Conservation (phyloP, 2,113 vertebrate species). For the Lophotis ruficrista region DNA sequence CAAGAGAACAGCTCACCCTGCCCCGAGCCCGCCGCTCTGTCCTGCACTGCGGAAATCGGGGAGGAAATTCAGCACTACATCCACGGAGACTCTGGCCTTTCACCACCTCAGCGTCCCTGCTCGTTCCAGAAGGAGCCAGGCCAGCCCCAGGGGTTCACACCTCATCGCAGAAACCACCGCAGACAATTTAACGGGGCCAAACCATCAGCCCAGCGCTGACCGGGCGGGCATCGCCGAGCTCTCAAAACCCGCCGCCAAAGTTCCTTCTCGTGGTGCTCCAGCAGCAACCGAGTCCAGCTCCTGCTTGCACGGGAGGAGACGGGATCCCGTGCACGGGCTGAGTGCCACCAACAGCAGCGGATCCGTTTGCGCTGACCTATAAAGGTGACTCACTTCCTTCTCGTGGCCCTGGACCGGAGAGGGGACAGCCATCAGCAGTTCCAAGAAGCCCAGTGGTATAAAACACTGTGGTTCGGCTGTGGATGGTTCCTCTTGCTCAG, state of each 20-base stretch:
- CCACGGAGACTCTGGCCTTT: background rate
- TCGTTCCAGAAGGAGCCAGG: background rate
- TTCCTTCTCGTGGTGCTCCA: background rate
- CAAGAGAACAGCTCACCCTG: background rate
- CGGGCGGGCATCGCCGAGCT: fast-evolving
- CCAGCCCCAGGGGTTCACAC: background rate
- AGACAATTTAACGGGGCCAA: background rate
- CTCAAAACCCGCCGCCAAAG: background rate
- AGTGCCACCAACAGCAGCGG: background rate
- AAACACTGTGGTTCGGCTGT: background rate
- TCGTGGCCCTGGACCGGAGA: background rate
- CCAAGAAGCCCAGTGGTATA: background rate
- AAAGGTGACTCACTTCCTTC: background rate
- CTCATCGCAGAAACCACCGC: background rate
- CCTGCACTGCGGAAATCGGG: fast-evolving
- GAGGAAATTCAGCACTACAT: background rate
- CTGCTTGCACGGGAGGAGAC: background rate
- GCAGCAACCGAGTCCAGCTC: background rate
- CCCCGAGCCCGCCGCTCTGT: background rate
- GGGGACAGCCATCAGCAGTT: background rate
- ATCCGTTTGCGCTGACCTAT: background rate
- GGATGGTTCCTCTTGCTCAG: background rate
- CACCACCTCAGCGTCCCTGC: background rate
- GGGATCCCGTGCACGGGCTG: background rate
- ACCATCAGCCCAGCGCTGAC: background rate